Evolutionary conservation across 2,888 invertebrate genomes (phyloP), one percentile per base, ranked within the genome.

Genomic region (Notodonta dromedarius): DNA sequence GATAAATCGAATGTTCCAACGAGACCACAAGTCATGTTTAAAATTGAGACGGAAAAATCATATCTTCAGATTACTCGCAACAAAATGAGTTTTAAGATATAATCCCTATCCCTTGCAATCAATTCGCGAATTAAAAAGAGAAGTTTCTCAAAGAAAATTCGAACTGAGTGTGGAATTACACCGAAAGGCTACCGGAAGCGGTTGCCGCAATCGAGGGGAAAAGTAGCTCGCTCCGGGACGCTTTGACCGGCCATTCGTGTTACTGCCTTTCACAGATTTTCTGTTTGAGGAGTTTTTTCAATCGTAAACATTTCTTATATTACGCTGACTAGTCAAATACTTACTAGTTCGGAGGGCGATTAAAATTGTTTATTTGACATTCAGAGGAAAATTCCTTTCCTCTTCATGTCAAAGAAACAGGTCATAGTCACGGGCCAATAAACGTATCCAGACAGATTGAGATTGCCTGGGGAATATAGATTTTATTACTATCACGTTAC

Each of bases 161-260:
- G 70, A 78, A 83, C 73, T 71, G 77, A 82, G 80, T 79, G 80
- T 79, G 73, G 80, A 81, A 82, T 81, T 82, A 80, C 68, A 72
- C 76, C 80, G 82, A 82, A 79, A 81, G 79, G 80, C 78, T 70
- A 69, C 76, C 84, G 89, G 88, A 88, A 87, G 79, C 79, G 80
- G 75, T 79, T 71, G 77, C 83, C 83, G 86, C 87, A 86, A 85
- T 87, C 81, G 86, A 85, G 82, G 83, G 83, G 85, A 88, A 88
- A 90, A 89, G 87, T 88, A 83, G 80, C 82, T 78, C 74, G 77
- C 77, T 72, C 71, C 71, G 77, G 77, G 76, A 76, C 77, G 83
- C 87, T 90, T 90, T 89, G 89, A 88, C 87, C 83, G 81, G 80
- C 80, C 86, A 84, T 75, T 85, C 82, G 84, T 79, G 70, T 65